Percentiles rank a stretch among this genome's conserved stretches.
Evolutionary conservation across 2,888 invertebrate species (phyloP).

Genomic region (Theretra japonica): DNA sequence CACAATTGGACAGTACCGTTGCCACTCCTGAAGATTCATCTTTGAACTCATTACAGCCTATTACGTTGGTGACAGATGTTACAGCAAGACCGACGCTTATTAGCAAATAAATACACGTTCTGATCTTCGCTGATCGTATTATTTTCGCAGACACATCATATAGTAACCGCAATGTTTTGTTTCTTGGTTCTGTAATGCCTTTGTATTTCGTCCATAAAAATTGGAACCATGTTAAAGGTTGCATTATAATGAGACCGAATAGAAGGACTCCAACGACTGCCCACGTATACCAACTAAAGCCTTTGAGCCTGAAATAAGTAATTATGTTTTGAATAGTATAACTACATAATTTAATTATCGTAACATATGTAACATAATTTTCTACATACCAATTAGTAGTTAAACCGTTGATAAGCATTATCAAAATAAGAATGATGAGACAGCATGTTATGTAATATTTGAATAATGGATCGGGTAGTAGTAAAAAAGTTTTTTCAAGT

Average conservation of each 20-base stretch:
- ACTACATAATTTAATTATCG: neutral
- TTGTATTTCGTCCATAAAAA: conserved; percentile 86
- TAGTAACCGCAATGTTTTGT: conserved; percentile 79
- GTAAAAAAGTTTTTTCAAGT: conserved; percentile 89
- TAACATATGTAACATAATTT: neutral
- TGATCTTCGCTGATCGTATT: conserved; percentile 85
- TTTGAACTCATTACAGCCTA: conserved; percentile 66
- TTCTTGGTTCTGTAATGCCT: conserved; percentile 83
- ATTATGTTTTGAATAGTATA: conserved; percentile 14
- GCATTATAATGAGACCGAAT: conserved; percentile 74
- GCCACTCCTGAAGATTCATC: conserved; percentile 52
- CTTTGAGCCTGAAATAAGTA: conserved; percentile 59
- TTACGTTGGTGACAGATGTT: conserved; percentile 88
- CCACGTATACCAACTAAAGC: conserved; percentile 68
- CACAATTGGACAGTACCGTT: conserved; percentile 73
- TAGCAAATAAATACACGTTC: conserved; percentile 87
- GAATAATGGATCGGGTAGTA: conserved; percentile 92
- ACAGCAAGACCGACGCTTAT: conserved; percentile 87
- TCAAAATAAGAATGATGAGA: conserved; percentile 65
- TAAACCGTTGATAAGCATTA: conserved; percentile 68
- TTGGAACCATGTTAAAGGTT: conserved; percentile 91
- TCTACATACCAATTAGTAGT: conserved; percentile 73
- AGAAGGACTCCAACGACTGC: conserved; percentile 56
- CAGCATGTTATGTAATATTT: conserved; percentile 88
- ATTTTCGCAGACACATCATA: conserved; percentile 86